Evolutionary conservation across 2,888 invertebrate species (phyloP), one percentile per base, ranked within the genome.

Genomic region (Pristionchus fissidentatus): DNA sequence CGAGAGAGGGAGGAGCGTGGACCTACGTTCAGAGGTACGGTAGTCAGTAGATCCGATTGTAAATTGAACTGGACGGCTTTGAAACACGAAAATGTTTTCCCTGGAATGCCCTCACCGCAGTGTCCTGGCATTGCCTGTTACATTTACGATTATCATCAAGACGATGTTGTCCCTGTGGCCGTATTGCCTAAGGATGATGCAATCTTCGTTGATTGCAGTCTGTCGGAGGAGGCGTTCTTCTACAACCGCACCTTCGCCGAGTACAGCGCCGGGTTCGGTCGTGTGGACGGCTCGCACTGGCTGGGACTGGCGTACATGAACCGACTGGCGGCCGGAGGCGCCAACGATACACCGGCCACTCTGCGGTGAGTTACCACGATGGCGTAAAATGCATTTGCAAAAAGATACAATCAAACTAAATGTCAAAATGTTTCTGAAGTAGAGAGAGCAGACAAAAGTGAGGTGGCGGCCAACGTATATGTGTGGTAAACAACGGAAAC

Each of bases 191-290:
- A 7, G 55, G 55, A 55, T 4, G 55, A 55, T 7, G 22, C 55
- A 22, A 55, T 55, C 22, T 4, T 19, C 26, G 26, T 29, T 26
- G 15, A 4, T 70, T 70, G 3, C 66, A 70, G 66, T 70, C 66
- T 70, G 46, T 55, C 77, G 19, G 66, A 79, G 75, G 60, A 70
- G 73, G 60, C 35, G 55, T 35, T 43, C 60, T 83, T 80, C 57
- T 87, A 87, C 86, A 88, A 88, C 75, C 83, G 84, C 32, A 84
- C 86, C 19, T 88, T 85, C 57, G 83, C 84, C 4, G 88, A 88
- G 52, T 88, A 88, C 83, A 84, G 85, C 15, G 32, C 46, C 41
- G 88, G 88, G 26, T 87, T 88, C 66, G 88, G 88, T 60, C 62
- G 83, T 35, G 83, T 85, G 4, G 81, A 79, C 57, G 46, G 62